Conservation (phyloP, 2,113 vertebrate genomes). For the Bubo blakistoni region DNA sequence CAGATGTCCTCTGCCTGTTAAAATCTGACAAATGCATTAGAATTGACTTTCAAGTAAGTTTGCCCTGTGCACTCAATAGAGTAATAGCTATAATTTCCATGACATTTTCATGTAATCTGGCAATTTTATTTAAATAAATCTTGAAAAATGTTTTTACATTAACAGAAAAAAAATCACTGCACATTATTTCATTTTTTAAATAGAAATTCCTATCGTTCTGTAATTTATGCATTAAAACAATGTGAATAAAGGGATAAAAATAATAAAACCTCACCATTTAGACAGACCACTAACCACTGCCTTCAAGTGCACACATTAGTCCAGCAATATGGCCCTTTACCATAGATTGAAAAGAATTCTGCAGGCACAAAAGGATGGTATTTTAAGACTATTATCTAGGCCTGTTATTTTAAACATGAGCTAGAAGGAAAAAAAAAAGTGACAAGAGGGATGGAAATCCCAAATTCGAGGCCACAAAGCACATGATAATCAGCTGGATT, state of each 20-base stretch:
- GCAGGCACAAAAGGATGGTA: background rate
- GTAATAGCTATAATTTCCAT: background rate
- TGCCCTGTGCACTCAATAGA: background rate
- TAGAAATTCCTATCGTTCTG: background rate
- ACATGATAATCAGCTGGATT: background rate
- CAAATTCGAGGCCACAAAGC: background rate
- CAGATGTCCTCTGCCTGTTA: background rate
- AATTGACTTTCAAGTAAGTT: background rate
- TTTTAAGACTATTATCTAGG: background rate
- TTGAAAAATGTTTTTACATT: background rate
- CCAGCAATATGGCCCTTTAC: background rate
- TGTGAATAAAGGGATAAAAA: background rate
- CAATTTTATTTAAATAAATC: background rate
- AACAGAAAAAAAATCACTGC: background rate
- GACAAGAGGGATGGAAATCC: background rate
- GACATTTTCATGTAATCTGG: background rate
- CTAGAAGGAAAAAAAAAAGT: background rate
- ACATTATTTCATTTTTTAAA: background rate
- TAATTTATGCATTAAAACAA: background rate
- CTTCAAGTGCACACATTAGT: background rate
- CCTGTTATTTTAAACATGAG: background rate
- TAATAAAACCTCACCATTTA: background rate
- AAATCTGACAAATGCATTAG: background rate
- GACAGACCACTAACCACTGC: background rate
- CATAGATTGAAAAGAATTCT: background rate